phyloP scores from a whole-genome alignment of 2,797 vertebrate species.

The Pipistrellus kuhlii region DNA sequence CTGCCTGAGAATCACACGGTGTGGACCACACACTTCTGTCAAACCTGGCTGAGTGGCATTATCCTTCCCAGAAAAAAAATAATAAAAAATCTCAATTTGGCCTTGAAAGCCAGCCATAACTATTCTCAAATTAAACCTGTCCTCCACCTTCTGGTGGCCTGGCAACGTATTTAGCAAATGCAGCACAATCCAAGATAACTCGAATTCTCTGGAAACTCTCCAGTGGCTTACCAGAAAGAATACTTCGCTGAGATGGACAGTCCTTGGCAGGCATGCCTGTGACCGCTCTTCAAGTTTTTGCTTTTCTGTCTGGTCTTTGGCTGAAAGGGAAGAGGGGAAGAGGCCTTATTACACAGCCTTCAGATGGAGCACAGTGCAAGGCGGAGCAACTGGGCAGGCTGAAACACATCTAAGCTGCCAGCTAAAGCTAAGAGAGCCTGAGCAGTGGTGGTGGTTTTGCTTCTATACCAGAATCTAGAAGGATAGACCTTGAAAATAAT shows the following conservation, averaged over 20 bases:
- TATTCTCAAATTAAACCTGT: constrained; percentile 63
- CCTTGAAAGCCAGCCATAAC: constrained; percentile 58
- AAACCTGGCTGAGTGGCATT: constrained; percentile 16
- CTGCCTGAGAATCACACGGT: constrained; percentile 1
- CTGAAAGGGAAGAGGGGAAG: background rate
- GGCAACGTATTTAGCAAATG: constrained; percentile 59
- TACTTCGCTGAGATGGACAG: constrained; percentile 28
- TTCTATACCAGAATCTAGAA: background rate
- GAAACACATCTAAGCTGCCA: background rate
- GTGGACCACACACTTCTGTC: background rate
- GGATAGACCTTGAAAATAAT: background rate
- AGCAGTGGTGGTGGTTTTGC: background rate
- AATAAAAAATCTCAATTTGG: constrained; percentile 22
- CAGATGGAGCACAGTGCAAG: background rate
- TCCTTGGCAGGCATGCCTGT: background rate
- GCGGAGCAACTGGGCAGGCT: background rate
- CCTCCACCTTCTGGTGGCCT: constrained; percentile 71
- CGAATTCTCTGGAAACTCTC: constrained; percentile 63
- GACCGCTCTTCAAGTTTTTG: background rate
- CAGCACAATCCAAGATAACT: constrained; percentile 38
- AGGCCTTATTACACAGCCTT: background rate
- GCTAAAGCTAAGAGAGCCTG: background rate
- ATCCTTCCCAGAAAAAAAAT: background rate
- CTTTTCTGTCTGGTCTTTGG: background rate
- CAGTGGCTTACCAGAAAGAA: constrained; percentile 58